Evolutionary conservation across 2,113 vertebrate species (phyloP).

Genomic region (Setophaga coronata): DNA sequence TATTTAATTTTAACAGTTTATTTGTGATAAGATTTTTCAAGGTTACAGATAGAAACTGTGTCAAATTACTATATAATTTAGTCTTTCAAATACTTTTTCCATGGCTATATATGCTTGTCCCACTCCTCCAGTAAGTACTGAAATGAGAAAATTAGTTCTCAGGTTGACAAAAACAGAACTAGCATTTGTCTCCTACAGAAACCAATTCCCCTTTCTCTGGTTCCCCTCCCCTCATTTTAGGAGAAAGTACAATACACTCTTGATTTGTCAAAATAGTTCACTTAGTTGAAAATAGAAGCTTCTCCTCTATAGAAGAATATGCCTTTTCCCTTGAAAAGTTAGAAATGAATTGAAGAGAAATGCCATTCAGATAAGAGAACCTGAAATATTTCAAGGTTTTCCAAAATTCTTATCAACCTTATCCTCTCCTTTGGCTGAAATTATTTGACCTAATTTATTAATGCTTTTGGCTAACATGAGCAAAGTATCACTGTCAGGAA

Average conservation of each 20-base stretch:
- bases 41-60: background rate
- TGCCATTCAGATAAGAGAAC: slow-evolving; percentile 4
- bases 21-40: slow-evolving; percentile 38
- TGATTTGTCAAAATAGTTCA: background rate
- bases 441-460: slow-evolving; percentile 18
- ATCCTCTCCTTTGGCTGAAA: background rate
- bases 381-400: slow-evolving; percentile 25
- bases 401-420: slow-evolving; percentile 9
- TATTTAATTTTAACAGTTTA: background rate
- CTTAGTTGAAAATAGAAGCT: background rate
- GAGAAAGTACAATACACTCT: background rate
- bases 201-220: background rate
- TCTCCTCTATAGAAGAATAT: background rate
- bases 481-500: background rate
- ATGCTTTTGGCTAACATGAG: background rate
- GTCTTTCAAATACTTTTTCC: background rate
- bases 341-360: background rate
- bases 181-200: background rate
- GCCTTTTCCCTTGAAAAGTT: background rate
- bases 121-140: background rate
- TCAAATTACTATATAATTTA: slow-evolving; percentile 14
- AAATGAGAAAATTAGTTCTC: background rate
- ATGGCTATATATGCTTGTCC: background rate
- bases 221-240: background rate
- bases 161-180: background rate